These are phyloP conservation scores for Argyresthia albistria DNA, from an alignment of 2,888 invertebrate species.

Conservation along the genomic window DNA sequence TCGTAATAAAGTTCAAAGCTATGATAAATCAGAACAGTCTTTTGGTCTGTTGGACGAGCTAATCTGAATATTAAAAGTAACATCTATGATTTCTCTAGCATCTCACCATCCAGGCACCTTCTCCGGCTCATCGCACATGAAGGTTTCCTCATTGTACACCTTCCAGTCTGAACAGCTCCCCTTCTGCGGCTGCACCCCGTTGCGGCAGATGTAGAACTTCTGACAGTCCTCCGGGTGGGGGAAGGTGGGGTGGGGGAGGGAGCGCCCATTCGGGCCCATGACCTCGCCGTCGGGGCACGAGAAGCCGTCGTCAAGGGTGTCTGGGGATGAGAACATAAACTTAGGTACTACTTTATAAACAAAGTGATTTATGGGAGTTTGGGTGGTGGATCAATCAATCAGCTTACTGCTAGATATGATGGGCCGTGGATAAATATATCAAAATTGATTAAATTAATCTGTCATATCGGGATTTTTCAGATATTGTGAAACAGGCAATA, in stretches of 20 bases:
- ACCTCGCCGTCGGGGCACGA: slow-evolving; percentile 80
- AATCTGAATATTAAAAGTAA: too few relatives aligned
- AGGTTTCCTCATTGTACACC: slow-evolving; percentile 84
- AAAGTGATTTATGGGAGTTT: too few relatives aligned
- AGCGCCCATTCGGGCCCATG: slow-evolving; percentile 77
- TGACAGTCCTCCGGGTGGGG: slow-evolving; percentile 86
- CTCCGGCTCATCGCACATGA: slow-evolving; percentile 83
- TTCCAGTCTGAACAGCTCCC: slow-evolving; percentile 80
- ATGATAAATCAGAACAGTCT: too few relatives aligned
- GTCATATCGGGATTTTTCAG: too few relatives aligned
- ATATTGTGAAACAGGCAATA: too few relatives aligned
- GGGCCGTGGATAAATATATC: too few relatives aligned
- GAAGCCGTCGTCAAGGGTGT: slow-evolving; percentile 82
- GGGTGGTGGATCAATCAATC: too few relatives aligned
- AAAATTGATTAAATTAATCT: too few relatives aligned
- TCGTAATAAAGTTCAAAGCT: too few relatives aligned
- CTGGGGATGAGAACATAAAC: slow-evolving; percentile 49
- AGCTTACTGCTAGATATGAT: too few relatives aligned
- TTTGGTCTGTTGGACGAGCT: too few relatives aligned
- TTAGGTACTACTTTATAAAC: too few relatives aligned
- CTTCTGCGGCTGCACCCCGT: slow-evolving; percentile 82
- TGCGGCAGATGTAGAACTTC: slow-evolving; percentile 87
- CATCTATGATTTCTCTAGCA: neutral
- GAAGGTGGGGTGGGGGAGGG: slow-evolving; percentile 83
- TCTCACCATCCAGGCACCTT: slow-evolving; percentile 80